A percentile compares a stretch with the other conserved stretches of the same genome.
phyloP scores from a whole-genome alignment of 2,888 invertebrate species.

The Erebia aethiops region DNA sequence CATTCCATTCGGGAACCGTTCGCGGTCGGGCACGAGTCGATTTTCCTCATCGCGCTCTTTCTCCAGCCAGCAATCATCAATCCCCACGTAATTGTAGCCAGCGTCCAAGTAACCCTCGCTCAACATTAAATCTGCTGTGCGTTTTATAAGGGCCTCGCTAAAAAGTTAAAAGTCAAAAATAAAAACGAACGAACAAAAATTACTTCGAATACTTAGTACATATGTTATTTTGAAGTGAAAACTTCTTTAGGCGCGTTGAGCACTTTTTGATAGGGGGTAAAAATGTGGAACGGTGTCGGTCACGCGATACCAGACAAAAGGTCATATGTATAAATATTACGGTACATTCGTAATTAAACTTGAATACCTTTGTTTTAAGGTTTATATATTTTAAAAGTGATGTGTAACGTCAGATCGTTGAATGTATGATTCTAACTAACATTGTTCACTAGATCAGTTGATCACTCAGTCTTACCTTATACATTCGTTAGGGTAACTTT shows the following conservation, averaged over 20 bases:
- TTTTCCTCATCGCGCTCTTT: conserved; percentile 83
- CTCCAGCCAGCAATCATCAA: conserved; percentile 91
- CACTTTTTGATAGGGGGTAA: too few species aligned
- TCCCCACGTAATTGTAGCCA: conserved; percentile 88
- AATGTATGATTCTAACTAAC: too few species aligned
- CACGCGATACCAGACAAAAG: too few species aligned
- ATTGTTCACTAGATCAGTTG: background rate
- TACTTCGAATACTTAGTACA: too few species aligned
- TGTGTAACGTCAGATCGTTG: too few species aligned
- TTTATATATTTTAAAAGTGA: too few species aligned
- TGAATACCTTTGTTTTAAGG: too few species aligned
- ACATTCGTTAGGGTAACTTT: conserved; percentile 84
- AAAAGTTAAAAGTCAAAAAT: background rate
- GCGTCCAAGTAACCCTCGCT: conserved; percentile 86
- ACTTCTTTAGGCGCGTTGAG: too few species aligned
- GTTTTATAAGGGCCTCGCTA: conserved; percentile 85
- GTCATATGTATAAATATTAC: too few species aligned
- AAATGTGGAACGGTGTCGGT: too few species aligned
- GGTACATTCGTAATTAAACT: too few species aligned
- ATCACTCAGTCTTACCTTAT: conserved; percentile 77
- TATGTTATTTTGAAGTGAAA: too few species aligned
- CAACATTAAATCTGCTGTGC: conserved; percentile 84
- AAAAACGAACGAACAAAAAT: background rate
- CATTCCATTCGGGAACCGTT: conserved; percentile 89
- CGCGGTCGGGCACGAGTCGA: conserved; percentile 84